Percentiles rank a stretch among this genome's conserved stretches.
Conservation (phyloP, 2,888 invertebrate species). For the Leucophenga montana region DNA sequence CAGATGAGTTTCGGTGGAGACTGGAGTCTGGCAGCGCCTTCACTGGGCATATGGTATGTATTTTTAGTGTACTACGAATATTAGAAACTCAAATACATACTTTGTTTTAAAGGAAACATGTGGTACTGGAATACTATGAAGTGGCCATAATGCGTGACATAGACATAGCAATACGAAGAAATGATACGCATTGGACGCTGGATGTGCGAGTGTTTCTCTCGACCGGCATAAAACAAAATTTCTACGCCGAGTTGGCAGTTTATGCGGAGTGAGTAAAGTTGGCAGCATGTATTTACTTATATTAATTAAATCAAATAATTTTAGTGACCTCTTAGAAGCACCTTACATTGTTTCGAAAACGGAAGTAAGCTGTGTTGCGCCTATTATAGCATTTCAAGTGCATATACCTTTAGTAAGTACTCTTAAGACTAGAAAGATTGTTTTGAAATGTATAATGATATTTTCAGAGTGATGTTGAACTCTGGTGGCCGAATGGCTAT, state of each 20-base stretch:
- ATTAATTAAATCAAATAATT: neutral
- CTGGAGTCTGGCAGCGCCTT: slow-evolving; percentile 97
- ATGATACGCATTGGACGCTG: slow-evolving; percentile 72
- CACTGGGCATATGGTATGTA: slow-evolving; percentile 90
- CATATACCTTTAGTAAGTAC: slow-evolving; percentile 53
- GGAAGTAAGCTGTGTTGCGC: slow-evolving; percentile 43
- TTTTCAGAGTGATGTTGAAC: slow-evolving; percentile 74
- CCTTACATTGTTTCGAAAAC: slow-evolving; percentile 49
- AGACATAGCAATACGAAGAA: slow-evolving; percentile 67
- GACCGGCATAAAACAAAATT: slow-evolving; percentile 56
- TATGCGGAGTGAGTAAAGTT: slow-evolving; percentile 60
- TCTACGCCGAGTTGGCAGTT: slow-evolving; percentile 60
- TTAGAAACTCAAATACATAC: no score
- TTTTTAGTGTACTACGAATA: no score
- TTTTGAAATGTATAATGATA: neutral
- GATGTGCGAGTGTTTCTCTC: slow-evolving; percentile 72
- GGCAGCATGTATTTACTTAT: neutral
- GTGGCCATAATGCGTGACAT: slow-evolving; percentile 79
- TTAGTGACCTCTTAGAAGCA: slow-evolving; percentile 63
- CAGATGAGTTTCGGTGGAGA: slow-evolving; percentile 97
- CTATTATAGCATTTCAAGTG: slow-evolving; percentile 59
- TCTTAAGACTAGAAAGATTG: neutral
- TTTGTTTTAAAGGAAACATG: slow-evolving; percentile 74
- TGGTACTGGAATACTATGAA: slow-evolving; percentile 79
- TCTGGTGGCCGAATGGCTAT: slow-evolving; percentile 98